Percentiles rank a stretch among this genome's conserved stretches.
Conservation (phyloP, 1,140 invertebrate genomes). For the Ceratitis capitata region DNA sequence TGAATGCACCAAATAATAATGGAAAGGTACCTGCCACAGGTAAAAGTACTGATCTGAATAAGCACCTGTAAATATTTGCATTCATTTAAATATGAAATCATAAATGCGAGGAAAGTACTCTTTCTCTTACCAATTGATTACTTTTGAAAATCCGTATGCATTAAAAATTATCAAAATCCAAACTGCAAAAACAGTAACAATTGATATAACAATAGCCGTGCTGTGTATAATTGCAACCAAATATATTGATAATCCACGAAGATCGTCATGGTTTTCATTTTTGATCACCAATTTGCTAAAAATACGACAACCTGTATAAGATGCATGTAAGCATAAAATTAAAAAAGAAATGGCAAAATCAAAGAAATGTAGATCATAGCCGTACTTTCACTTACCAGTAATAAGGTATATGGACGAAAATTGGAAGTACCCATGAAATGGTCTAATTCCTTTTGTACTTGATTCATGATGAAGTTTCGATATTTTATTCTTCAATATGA, state of each 20-base stretch:
- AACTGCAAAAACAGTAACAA: slow-evolving; percentile 46
- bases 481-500: slow-evolving; percentile 57
- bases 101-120: background rate
- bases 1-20: slow-evolving; percentile 58
- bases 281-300: slow-evolving; percentile 51
- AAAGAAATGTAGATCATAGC: slow-evolving; percentile 38
- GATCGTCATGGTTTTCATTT: slow-evolving; percentile 47
- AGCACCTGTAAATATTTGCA: background rate
- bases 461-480: slow-evolving; percentile 48
- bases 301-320: slow-evolving; percentile 52
- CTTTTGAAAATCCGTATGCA: slow-evolving; percentile 51
- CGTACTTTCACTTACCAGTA: slow-evolving; percentile 48
- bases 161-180: slow-evolving; percentile 52
- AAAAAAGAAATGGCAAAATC: background rate
- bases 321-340: background rate
- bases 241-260: slow-evolving; percentile 51
- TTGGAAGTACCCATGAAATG: slow-evolving; percentile 46
- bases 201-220: slow-evolving; percentile 51
- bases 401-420: slow-evolving; percentile 55
- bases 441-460: slow-evolving; percentile 47
- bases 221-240: slow-evolving; percentile 56
- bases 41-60: slow-evolving; percentile 44
- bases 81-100: background rate
- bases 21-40: slow-evolving; percentile 54
- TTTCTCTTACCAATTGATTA: slow-evolving; percentile 47